A percentile compares a stretch with the other conserved stretches of the same genome.
phyloP scores from a whole-genome alignment of 30 jellyfish, hydroid and myxozoan genomes.

The Aurelia coerulea region DNA sequence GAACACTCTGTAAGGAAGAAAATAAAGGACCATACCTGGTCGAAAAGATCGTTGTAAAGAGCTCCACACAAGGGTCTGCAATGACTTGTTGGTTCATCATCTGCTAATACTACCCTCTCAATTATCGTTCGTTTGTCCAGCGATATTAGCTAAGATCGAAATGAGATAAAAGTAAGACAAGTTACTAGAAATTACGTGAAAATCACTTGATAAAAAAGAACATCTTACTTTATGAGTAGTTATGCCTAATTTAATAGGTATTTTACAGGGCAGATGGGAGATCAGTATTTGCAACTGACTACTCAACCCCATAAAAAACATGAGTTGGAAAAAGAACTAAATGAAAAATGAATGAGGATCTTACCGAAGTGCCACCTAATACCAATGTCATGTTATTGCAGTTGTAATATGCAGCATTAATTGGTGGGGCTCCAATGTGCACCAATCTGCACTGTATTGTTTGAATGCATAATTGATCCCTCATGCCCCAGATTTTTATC shows the following conservation, averaged over 20 bases:
- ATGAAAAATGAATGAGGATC: background rate
- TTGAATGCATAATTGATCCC: constrained; percentile 94
- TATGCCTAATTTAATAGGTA: too few relatives aligned
- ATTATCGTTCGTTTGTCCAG: constrained; percentile 64
- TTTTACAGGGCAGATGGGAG: too few relatives aligned
- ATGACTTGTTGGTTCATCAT: constrained; percentile 84
- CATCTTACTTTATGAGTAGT: too few relatives aligned
- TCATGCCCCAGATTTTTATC: constrained; percentile 90
- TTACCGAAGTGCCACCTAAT: constrained; percentile 87
- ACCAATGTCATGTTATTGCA: constrained; percentile 68
- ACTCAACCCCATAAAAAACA: too few relatives aligned
- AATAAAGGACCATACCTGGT: constrained; percentile 43
- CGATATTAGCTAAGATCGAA: constrained; percentile 47
- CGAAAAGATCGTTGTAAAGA: constrained; percentile 77
- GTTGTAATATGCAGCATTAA: constrained; percentile 80
- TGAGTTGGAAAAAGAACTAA: too few relatives aligned
- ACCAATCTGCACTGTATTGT: constrained; percentile 87
- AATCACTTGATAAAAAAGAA: too few relatives aligned
- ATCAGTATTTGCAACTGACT: too few relatives aligned
- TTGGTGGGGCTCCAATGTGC: constrained; percentile 73
- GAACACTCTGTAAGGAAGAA: too few relatives aligned
- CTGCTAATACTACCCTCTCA: constrained; percentile 27
- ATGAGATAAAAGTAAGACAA: background rate
- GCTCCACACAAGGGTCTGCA: constrained; percentile 93
- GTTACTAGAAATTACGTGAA: background rate